Evolutionary conservation across 2,888 invertebrate genomes (phyloP).

Genomic region (Galerucella pusilla): DNA sequence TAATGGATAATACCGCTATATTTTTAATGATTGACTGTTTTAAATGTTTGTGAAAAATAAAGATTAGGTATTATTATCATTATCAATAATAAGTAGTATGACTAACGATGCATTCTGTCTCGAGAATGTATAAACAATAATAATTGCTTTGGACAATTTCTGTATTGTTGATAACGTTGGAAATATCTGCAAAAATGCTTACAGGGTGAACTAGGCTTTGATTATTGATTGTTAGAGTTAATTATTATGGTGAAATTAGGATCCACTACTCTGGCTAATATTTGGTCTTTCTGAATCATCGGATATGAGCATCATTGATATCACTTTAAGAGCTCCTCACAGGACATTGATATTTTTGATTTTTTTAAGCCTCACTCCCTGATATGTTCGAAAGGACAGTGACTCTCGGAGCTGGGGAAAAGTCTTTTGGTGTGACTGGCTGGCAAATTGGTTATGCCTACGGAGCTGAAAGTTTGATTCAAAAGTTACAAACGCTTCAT

Average conservation of each 20-base stretch:
- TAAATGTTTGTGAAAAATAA: background rate
- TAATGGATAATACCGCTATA: no score
- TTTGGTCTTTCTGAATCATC: no score
- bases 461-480: conserved; percentile 83
- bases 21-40: no score
- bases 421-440: conserved; percentile 97
- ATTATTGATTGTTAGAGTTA: no score
- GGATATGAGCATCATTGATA: no score
- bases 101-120: background rate
- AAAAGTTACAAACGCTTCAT: conserved; percentile 87
- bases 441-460: conserved; percentile 99
- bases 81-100: background rate
- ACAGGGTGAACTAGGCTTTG: no score
- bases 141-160: background rate
- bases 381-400: conserved; percentile 99
- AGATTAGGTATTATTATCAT: background rate
- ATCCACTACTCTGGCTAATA: no score
- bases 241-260: no score
- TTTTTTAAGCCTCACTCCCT: conserved; percentile 81
- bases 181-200: background rate
- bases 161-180: background rate
- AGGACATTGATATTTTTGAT: background rate
- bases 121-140: background rate
- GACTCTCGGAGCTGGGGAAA: conserved; percentile 96
- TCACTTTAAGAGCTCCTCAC: no score